Percentiles rank a stretch among this genome's conserved stretches.
These are phyloP conservation scores for Gopherus flavomarginatus DNA, from an alignment of 2,113 vertebrate species.

Conservation along the genomic window DNA sequence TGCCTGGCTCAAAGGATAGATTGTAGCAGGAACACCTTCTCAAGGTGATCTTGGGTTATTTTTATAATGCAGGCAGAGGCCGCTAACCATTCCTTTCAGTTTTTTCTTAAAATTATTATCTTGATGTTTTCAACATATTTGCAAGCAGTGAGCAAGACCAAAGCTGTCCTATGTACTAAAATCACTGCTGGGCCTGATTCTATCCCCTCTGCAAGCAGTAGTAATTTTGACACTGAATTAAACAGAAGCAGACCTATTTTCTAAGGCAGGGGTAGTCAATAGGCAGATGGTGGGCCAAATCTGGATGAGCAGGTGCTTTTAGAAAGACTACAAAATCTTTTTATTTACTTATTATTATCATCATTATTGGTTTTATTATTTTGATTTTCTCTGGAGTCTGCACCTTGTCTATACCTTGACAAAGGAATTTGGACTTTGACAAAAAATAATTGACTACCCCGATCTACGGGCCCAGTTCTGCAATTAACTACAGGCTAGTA, in stretches of 20 bases:
- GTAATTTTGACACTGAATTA: background rate
- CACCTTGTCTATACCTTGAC: too few relatives aligned
- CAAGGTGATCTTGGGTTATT: conserved; percentile 13
- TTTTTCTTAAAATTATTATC: background rate
- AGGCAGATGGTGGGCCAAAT: too few relatives aligned
- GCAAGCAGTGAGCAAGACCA: background rate
- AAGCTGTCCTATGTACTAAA: background rate
- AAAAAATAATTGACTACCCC: too few relatives aligned
- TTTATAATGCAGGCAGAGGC: background rate
- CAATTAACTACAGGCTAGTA: background rate
- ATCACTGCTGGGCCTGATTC: background rate
- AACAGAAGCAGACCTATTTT: background rate
- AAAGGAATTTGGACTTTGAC: too few relatives aligned
- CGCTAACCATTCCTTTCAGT: background rate
- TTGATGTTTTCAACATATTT: background rate
- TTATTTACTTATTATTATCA: too few relatives aligned
- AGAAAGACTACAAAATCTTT: too few relatives aligned
- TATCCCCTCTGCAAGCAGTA: background rate
- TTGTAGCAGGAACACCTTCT: background rate
- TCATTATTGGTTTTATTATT: too few relatives aligned
- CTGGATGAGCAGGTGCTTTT: too few relatives aligned
- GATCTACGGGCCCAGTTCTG: background rate
- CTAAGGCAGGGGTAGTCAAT: background rate
- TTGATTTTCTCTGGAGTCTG: too few relatives aligned
- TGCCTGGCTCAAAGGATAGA: background rate